Base-by-base conservation (phyloP, 2,888 invertebrate species). In the Cephus sareptanus region DNA sequence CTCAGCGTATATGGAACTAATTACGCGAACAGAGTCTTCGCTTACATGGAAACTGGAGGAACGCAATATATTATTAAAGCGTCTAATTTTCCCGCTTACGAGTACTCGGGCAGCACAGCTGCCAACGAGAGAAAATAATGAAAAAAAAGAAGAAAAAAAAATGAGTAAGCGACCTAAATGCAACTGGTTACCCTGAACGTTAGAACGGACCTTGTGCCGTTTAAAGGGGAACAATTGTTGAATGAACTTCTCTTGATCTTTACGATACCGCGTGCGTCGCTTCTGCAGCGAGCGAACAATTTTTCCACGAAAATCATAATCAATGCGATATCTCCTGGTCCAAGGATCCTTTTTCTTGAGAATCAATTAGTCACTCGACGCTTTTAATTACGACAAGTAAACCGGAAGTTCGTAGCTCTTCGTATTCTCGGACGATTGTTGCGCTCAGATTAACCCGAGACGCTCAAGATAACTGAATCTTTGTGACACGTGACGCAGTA, bases 321-420 rank as follows among this genome's bases (percentile, higher is more conserved):
- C 40, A 6, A 40, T 6, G 40, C 6, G 6, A 23, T 6, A 2
- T 56, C 56, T 23, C 56, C 23, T 23, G 56, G 15, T 56, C 23
- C 56, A 15, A 56, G 56, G 9, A 56, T 33, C 31, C 30, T 40
- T 56, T 56, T 56, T 56, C 23, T 56, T 56, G 0, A 9, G 9
- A 56, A 56, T 56, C 56, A 30, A 15, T 69, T 69, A 56, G 73
- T 31, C 31, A 31, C 70, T 76, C 13, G 75, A 74, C 80, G 82
- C 84, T 87, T 85, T 84, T 84, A 84, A 87, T 87, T 85, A 85
- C 82, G 83, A 87, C 85, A 86, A 87, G 87, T 86, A 23, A 56
- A 56, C 2, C 23, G 23, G 23, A 56, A 56, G 0, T 1, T 23
- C 56, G 56, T 56, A 9, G 23, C 56, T 23, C 1, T 56, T 56